Conservation (phyloP, 1,140 invertebrate species). For the Lineus longissimus region DNA sequence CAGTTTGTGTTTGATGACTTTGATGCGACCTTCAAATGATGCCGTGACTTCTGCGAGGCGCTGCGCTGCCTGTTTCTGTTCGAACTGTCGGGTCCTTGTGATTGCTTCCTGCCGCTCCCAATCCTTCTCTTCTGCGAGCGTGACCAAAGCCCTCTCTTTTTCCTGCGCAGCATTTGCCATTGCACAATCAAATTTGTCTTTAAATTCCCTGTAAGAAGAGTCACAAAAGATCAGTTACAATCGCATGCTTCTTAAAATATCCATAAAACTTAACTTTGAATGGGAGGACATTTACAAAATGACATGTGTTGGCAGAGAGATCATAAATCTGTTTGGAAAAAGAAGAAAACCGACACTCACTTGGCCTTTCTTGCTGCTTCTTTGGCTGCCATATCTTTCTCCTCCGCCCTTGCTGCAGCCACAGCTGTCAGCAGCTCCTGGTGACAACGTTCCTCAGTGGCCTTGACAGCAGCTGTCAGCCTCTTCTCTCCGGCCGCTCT, state of each 20-base stretch:
- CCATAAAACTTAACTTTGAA: background rate
- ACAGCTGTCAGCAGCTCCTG: constrained; percentile 26
- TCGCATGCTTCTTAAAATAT: background rate
- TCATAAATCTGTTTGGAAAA: too few relatives aligned
- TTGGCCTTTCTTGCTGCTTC: constrained; percentile 22
- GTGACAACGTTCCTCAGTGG: constrained; percentile 23
- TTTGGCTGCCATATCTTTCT: constrained; percentile 27
- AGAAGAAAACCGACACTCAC: constrained; percentile 15
- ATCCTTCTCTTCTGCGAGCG: background rate
- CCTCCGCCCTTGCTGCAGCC: constrained; percentile 24
- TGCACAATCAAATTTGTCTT: constrained; percentile 23
- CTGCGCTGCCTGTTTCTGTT: background rate
- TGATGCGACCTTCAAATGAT: background rate
- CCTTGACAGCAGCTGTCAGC: constrained; percentile 26
- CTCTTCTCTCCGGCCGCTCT: constrained; percentile 28
- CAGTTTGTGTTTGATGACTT: background rate
- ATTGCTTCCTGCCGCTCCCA: background rate
- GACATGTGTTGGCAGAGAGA: background rate
- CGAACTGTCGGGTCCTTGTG: background rate
- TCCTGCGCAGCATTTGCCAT: constrained; percentile 24
- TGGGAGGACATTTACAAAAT: background rate
- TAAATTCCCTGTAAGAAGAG: constrained; percentile 22
- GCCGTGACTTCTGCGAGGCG: background rate
- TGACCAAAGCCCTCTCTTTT: constrained; percentile 21
- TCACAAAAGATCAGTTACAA: background rate